Evolutionary conservation across 2,113 vertebrate genomes (phyloP), one percentile per base, ranked within the genome.

Genomic region (Addax nasomaculatus): DNA sequence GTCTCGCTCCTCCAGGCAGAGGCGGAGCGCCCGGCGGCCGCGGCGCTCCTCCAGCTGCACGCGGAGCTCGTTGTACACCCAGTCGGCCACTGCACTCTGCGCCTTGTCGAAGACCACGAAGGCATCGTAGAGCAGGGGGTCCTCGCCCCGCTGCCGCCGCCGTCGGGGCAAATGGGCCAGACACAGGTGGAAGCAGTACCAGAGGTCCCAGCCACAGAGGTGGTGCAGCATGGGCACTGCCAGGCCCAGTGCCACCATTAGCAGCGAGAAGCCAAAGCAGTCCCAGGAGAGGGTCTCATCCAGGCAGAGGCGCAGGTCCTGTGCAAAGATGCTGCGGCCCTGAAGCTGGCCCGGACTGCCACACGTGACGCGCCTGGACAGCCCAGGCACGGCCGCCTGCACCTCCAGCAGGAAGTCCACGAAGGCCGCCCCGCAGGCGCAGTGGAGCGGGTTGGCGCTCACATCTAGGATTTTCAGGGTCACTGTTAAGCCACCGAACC

Each of bases 1-100:
- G 95, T 99, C 99, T 0, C 99, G 98, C 90, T 99, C 99, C 93
- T 99, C 99, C 96, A 99, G 98, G 90, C 99, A 99, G 39, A 99
- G 98, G 21, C 95, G 97, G 73, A 99, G 99, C 3, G 60, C 98
- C 83, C 97, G 97, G 62, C 98, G 98, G 51, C 98, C 99, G 0
- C 90, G 90, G 3, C 58, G 95, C 84, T 98, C 98, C 98, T 99
- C 99, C 94, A 99, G 95, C 67, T 97, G 98, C 47, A 98, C 97
- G 5, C 98, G 96, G 49, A 99, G 98, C 96, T 99, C 99, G 0
- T 99, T 99, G 98, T 99, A 99, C 91, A 99, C 99, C 99, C 99
- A 99, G 51, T 99, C 99, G 3, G 98, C 99, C 88, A 99, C 99
- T 0, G 98, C 98, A 1, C 86, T 43, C 96, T 99, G 99, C 0